Base-by-base conservation (phyloP, 2,113 vertebrate genomes). In the Tenrec ecaudatus region DNA sequence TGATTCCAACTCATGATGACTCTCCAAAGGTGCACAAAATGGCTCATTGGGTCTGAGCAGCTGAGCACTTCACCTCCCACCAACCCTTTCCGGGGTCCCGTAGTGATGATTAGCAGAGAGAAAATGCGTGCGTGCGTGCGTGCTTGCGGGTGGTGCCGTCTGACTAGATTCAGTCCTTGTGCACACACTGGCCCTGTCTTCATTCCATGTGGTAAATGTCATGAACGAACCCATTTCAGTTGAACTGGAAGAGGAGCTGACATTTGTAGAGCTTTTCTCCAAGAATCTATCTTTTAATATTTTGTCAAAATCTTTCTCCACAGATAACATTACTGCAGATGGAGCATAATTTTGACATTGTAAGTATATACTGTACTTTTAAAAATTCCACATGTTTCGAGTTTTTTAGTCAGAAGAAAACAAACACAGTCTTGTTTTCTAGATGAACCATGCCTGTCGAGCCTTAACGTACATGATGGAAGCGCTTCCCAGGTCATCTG, bases 401-500 rank as follows among this genome's bases (percentile, higher is more conserved):
- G 7, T 86, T 64, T 71, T 82, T 92, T 29, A 58, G 58, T 47
- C n/a, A 68, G 68, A 90, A 6, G 69, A 36, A 86, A 31, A 29
- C 66, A 86, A 31, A 29, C 66, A 9, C 82, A 43, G 33, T 33
- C 83, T 0, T 96, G 27, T 93, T 97, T 96, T 94, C 79, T 96
- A 99, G 99, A 99, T 99, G 99, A 99, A 99, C 97, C 99, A 99
- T 91, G 99, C 99, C 8, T 99, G 99, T 93, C 99, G 99, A 96
- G 99, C 99, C 96, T 99, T 99, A 98, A 99, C 99, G 0, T 99
- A 99, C 29, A 99, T 99, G 99, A 99, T 99, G 99, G 99, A 99
- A 98, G 99, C 99, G 40, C 98, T 99, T 96, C 99, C 99, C 66
- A 98, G 99, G 57, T 99, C 99, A 40, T 99, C 99, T 93, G 99